A percentile compares a stretch with the other conserved stretches of the same genome.
Evolutionary conservation across 2,797 vertebrate genomes (phyloP).

Genomic region (Argyrosomus regius): DNA sequence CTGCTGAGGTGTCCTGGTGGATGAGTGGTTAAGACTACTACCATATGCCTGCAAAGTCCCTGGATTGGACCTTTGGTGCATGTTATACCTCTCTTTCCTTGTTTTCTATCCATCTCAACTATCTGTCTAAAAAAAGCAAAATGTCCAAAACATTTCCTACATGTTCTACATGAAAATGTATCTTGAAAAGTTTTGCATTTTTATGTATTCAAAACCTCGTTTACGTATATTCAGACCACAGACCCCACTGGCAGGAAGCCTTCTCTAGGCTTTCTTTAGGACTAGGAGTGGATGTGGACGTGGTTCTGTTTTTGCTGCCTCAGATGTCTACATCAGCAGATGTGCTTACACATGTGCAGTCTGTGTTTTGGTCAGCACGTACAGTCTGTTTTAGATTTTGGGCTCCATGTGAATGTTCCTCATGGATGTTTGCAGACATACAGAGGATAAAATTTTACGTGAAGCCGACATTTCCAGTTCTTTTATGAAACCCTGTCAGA

Average conservation of each 20-base stretch:
- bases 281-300: neutral
- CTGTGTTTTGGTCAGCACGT: neutral
- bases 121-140: neutral
- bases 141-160: neutral
- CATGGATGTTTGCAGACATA: no score
- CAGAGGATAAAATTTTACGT: neutral
- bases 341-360: neutral
- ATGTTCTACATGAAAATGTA: neutral
- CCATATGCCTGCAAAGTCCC: neutral
- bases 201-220: neutral
- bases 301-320: conserved; percentile 18
- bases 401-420: neutral
- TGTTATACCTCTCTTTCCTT: neutral
- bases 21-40: neutral
- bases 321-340: neutral
- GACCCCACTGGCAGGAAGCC: neutral
- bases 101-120: neutral
- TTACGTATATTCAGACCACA: neutral
- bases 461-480: neutral
- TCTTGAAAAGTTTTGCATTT: neutral
- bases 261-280: neutral
- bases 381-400: neutral
- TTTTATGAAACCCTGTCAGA: neutral
- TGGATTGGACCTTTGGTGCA: neutral
- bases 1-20: neutral